Percentiles rank a stretch among this genome's conserved stretches.
phyloP scores from a whole-genome alignment of 2,888 invertebrate genomes.

The Nemurella pictetii region DNA sequence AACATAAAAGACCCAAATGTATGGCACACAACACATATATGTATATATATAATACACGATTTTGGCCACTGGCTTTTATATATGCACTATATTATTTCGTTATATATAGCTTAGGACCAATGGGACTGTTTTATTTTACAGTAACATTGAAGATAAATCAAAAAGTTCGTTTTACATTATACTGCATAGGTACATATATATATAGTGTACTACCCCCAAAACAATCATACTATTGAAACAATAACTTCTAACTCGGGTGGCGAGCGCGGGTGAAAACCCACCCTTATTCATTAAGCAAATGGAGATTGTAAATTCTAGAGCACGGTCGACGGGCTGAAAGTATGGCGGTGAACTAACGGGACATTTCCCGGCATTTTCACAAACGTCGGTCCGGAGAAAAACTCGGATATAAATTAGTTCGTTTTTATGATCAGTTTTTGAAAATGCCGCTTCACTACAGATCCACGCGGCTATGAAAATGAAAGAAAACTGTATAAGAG shows the following conservation, averaged over 20 bases:
- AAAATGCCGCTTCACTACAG: too few species aligned
- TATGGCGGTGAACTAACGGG: neutral
- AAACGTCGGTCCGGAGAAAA: neutral
- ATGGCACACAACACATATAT: neutral
- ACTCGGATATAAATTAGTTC: neutral
- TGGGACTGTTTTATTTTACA: constrained; percentile 13
- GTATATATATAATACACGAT: neutral
- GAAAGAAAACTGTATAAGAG: too few species aligned
- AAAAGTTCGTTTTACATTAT: constrained; percentile 19
- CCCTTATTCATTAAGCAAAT: constrained; percentile 31
- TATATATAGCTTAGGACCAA: neutral
- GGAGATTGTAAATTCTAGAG: constrained; percentile 17
- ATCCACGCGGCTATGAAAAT: too few species aligned
- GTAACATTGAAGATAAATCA: constrained; percentile 21
- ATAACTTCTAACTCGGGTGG: constrained; percentile 1
- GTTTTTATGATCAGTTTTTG: too few species aligned
- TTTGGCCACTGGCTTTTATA: neutral
- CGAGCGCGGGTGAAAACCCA: neutral
- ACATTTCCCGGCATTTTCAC: neutral
- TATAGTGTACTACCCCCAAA: neutral
- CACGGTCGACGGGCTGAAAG: neutral
- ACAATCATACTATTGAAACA: constrained; percentile 23
- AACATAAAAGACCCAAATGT: constrained; percentile 6
- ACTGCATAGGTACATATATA: too few species aligned
- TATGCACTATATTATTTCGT: neutral